These are phyloP conservation scores for Gymnobelideus leadbeateri DNA, from an alignment of 2,113 vertebrate species.

Conservation along the genomic window DNA sequence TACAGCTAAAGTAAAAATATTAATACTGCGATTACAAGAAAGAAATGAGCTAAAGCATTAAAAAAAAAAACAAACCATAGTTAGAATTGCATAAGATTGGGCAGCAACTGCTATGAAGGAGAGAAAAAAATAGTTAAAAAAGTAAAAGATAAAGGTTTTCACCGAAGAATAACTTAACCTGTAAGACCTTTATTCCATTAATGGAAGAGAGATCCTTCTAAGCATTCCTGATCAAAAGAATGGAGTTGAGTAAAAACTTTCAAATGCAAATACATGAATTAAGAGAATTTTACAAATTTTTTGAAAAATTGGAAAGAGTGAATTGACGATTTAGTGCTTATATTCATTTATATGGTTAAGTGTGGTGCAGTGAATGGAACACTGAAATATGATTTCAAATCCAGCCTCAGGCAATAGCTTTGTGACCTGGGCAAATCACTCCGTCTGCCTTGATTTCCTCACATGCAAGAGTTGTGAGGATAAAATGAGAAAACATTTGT, in stretches of 20 bases:
- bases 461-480: not conserved
- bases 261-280: not conserved
- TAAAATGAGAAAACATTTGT: not conserved
- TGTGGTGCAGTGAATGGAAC: not conserved
- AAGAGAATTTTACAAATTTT: not conserved
- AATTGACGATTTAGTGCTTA: not conserved
- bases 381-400: not conserved
- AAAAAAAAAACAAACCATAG: not conserved
- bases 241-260: not conserved
- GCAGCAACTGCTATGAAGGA: not conserved
- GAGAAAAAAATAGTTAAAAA: not conserved
- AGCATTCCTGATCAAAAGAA: not conserved
- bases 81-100: not conserved
- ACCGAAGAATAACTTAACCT: not conserved
- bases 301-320: not conserved
- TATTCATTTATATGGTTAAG: not conserved
- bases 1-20: not conserved
- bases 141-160: not conserved
- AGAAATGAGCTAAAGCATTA: not conserved
- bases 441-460: too few species aligned
- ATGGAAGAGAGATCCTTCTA: not conserved
- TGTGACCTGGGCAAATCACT: too few species aligned
- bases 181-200: not conserved
- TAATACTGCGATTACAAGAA: not conserved
- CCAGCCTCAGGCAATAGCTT: not conserved